Conservation (phyloP, 37 sponge, comb jelly and placozoan species). For the Tethya wilhelma region DNA sequence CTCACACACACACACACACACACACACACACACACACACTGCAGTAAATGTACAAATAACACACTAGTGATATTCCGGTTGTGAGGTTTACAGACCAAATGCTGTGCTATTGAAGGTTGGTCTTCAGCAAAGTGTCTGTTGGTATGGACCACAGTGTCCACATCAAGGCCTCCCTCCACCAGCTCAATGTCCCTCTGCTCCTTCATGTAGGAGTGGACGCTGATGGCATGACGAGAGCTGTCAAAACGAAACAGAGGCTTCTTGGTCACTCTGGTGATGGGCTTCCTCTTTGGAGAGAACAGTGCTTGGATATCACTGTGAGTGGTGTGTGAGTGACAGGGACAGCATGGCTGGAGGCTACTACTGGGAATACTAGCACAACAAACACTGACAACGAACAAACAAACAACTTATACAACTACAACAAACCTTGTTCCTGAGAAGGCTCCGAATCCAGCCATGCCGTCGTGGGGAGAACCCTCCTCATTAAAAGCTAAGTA, state of each 20-base stretch:
- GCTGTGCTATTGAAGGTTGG: slow-evolving; percentile 58
- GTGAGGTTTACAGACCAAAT: slow-evolving; percentile 66
- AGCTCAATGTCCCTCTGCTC: slow-evolving; percentile 67
- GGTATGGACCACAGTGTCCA: background rate
- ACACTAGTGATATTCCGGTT: slow-evolving; percentile 66
- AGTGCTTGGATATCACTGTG: slow-evolving; percentile 27
- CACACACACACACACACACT: slow-evolving; percentile 10
- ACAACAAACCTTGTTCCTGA: background rate
- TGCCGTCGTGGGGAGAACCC: background rate
- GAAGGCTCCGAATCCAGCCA: slow-evolving; percentile 17
- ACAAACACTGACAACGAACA: background rate
- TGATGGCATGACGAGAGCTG: slow-evolving; percentile 79
- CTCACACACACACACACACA: slow-evolving; percentile 5
- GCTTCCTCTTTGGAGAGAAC: slow-evolving; percentile 14
- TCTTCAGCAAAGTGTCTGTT: slow-evolving; percentile 29
- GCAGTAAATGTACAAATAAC: background rate
- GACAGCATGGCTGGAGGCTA: background rate
- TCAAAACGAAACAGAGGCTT: slow-evolving; percentile 81
- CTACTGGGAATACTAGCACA: background rate
- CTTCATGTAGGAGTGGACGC: slow-evolving; percentile 79
- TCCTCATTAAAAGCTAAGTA: slow-evolving; percentile 39
- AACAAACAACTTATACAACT: no score
- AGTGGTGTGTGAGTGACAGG: background rate
- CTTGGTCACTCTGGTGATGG: slow-evolving; percentile 8
- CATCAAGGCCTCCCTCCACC: slow-evolving; percentile 13